Percentiles rank a stretch among this genome's conserved stretches.
Conservation (phyloP, 2,888 invertebrate species). For the Tetanocera ferruginea region DNA sequence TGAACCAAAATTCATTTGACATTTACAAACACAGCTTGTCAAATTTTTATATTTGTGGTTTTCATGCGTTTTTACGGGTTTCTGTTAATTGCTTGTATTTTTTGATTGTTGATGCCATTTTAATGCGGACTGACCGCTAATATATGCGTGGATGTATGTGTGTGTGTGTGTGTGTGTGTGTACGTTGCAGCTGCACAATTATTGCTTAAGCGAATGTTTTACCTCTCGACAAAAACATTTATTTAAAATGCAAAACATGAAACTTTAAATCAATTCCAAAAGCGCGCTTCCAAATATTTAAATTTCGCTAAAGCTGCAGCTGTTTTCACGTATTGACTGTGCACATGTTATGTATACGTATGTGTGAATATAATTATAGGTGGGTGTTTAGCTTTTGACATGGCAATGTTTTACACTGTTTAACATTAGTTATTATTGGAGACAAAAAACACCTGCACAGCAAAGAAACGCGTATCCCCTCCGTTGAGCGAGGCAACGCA, state of each 20-base stretch:
- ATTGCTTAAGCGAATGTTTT: conserved; percentile 31
- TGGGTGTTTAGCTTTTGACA: background rate
- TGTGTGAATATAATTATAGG: background rate
- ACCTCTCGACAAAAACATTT: background rate
- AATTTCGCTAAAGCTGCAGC: conserved; percentile 32
- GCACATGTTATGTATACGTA: background rate
- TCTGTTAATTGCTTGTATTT: conserved; percentile 40
- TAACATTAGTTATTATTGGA: background rate
- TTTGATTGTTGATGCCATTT: conserved; percentile 43
- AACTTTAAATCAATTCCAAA: conserved; percentile 52
- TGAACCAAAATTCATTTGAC: background rate
- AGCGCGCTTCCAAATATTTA: conserved; percentile 35
- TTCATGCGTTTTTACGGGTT: conserved; percentile 30
- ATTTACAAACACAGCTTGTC: conserved; percentile 15
- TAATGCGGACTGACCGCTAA: conserved; percentile 37
- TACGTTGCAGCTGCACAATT: conserved; percentile 15
- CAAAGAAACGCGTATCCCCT: background rate
- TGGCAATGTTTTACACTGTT: background rate
- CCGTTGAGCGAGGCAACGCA: too few species aligned
- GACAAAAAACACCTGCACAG: background rate
- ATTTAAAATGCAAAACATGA: conserved; percentile 55
- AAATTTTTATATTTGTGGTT: conserved; percentile 2
- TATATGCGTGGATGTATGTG: background rate
- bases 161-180: background rate
- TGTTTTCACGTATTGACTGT: conserved; percentile 22